phyloP scores from a whole-genome alignment of 2,113 vertebrate species.

The Spilogale gracilis region DNA sequence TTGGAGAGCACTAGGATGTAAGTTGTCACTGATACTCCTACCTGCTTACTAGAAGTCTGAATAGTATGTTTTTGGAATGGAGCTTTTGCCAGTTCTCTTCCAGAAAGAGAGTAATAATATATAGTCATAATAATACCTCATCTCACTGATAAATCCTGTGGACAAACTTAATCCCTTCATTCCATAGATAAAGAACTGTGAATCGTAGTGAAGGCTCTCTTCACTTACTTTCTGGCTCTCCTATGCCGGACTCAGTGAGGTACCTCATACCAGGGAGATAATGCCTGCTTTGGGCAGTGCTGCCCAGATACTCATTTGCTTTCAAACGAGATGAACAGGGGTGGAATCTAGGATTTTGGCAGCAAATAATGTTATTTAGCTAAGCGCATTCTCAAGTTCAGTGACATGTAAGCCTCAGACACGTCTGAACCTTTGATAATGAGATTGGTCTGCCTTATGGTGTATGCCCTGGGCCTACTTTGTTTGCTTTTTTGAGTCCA shows the following conservation, averaged over 20 bases:
- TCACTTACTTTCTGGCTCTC: constrained; percentile 2
- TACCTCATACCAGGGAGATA: neutral
- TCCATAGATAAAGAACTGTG: constrained; percentile 8
- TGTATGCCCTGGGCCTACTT: neutral
- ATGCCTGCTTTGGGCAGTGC: neutral
- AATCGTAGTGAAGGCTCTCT: constrained; percentile 19
- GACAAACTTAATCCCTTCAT: constrained; percentile 30
- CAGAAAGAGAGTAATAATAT: constrained; percentile 6
- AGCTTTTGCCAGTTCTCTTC: constrained; percentile 59
- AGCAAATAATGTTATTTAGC: neutral
- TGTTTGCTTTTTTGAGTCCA: constrained; percentile 19
- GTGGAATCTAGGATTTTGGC: constrained; percentile 55
- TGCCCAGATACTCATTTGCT: neutral
- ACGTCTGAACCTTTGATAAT: neutral
- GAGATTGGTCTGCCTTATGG: constrained; percentile 33
- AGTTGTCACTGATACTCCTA: neutral
- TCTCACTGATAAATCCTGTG: neutral
- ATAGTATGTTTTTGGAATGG: constrained; percentile 6
- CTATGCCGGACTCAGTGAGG: neutral
- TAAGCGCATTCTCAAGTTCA: constrained; percentile 17
- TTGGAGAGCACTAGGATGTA: neutral
- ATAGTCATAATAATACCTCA: constrained; percentile 15
- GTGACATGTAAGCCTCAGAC: neutral
- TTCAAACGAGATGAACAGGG: neutral
- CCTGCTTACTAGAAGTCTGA: constrained; percentile 12